phyloP scores from a whole-genome alignment of 2,888 invertebrate species.

The Cerceris ruficornis region DNA sequence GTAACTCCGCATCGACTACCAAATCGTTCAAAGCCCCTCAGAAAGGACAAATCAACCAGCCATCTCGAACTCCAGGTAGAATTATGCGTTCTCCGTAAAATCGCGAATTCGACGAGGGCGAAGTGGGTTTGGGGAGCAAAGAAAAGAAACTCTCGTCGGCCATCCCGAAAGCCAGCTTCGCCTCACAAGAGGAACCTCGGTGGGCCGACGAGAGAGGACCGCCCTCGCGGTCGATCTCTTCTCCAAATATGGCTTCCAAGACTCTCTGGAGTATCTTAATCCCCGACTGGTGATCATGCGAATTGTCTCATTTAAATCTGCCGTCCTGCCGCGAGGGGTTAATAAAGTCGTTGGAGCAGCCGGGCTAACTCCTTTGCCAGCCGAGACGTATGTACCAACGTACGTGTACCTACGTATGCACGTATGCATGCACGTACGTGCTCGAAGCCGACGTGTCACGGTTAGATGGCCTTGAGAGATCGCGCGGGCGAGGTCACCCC shows the following conservation, averaged over 20 bases:
- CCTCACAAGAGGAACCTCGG: not conserved
- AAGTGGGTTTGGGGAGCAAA: too few relatives aligned
- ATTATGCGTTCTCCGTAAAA: slow-evolving; percentile 19
- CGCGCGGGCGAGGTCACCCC: slow-evolving; percentile 72
- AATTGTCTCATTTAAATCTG: slow-evolving; percentile 69
- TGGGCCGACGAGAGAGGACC: slow-evolving; percentile 6
- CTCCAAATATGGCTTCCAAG: slow-evolving; percentile 62
- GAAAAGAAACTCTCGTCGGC: slow-evolving; percentile 25
- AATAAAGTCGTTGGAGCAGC: slow-evolving; percentile 76
- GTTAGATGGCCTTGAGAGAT: slow-evolving; percentile 77
- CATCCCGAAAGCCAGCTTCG: slow-evolving; percentile 2
- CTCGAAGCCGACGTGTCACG: slow-evolving; percentile 48
- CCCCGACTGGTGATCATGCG: slow-evolving; percentile 59
- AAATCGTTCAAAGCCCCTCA: not conserved
- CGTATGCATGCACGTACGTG: slow-evolving; percentile 17
- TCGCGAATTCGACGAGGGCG: not conserved
- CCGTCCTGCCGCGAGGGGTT: slow-evolving; percentile 44
- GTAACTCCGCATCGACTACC: not conserved
- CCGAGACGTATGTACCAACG: not conserved
- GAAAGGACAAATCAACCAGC: not conserved
- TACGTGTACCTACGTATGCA: too few relatives aligned
- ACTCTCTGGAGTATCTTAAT: slow-evolving; percentile 57
- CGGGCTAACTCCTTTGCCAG: slow-evolving; percentile 42
- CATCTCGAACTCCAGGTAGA: not conserved
- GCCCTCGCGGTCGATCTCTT: slow-evolving; percentile 33